These are phyloP conservation scores for Triplophysa dalaica DNA, from an alignment of 2,113 vertebrate genomes.

Conservation along the genomic window DNA sequence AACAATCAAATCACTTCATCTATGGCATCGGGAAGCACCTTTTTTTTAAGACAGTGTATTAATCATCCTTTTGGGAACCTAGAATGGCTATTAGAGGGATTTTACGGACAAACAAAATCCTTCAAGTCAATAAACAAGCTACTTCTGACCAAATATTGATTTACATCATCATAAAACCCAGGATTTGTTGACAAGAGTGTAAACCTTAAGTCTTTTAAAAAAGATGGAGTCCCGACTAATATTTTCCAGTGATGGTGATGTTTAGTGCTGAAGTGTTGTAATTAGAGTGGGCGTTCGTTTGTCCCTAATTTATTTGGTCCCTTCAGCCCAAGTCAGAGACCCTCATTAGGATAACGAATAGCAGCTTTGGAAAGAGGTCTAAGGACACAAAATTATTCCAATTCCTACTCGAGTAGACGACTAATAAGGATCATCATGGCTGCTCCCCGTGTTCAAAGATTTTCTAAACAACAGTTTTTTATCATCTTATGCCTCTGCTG, in stretches of 20 bases:
- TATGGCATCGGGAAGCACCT: no score
- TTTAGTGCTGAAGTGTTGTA: constrained; percentile 27
- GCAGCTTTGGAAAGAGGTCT: constrained; percentile 9
- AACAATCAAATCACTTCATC: no score
- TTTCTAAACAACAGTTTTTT: constrained; percentile 11
- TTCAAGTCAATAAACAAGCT: background rate
- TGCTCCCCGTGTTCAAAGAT: constrained; percentile 6
- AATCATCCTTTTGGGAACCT: background rate
- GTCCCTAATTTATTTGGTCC: constrained; percentile 39
- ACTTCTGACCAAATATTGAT: background rate
- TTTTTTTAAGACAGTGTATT: background rate
- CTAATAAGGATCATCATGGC: constrained; percentile 43
- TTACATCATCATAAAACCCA: background rate
- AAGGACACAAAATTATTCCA: constrained; percentile 34
- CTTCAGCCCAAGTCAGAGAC: constrained; percentile 29
- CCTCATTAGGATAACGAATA: constrained; percentile 45
- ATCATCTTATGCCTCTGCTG: background rate
- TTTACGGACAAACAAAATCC: background rate
- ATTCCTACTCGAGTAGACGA: constrained; percentile 35
- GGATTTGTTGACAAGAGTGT: background rate
- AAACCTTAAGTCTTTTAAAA: background rate
- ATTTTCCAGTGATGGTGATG: constrained; percentile 6
- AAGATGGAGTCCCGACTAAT: background rate
- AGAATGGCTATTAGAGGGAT: background rate
- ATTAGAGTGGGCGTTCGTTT: constrained; percentile 27